Conservation (phyloP, 1,140 invertebrate species). For the Diorhabda elongata region DNA sequence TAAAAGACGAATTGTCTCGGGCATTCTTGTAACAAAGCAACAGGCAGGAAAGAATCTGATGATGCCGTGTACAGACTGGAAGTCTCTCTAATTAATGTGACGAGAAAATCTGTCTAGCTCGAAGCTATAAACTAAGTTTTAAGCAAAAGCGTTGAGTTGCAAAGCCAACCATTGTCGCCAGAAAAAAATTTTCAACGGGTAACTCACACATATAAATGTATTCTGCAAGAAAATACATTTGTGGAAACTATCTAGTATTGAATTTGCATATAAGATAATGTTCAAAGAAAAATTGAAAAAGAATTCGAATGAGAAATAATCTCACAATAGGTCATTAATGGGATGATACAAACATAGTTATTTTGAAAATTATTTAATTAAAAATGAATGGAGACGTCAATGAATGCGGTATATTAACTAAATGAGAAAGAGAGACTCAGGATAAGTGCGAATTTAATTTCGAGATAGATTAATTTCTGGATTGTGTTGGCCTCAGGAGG, state of each 20-base stretch:
- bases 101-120: constrained; percentile 35
- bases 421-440: constrained; percentile 22
- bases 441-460: constrained; percentile 32
- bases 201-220: too few relatives aligned
- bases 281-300: too few relatives aligned
- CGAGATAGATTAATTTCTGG: constrained; percentile 23
- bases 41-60: constrained; percentile 16
- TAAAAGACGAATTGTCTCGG: background rate
- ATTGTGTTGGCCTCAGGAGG: constrained; percentile 24
- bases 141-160: constrained; percentile 31
- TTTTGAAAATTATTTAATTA: too few relatives aligned
- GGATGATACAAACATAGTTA: too few relatives aligned
- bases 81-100: constrained; percentile 35
- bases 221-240: too few relatives aligned
- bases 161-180: constrained; percentile 12
- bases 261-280: too few relatives aligned
- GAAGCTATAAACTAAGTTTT: constrained; percentile 33
- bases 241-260: too few relatives aligned
- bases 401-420: background rate
- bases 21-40: background rate
- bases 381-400: background rate
- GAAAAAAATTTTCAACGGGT: background rate
- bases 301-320: too few relatives aligned
- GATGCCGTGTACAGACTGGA: constrained; percentile 19
- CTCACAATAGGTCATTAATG: too few relatives aligned